phyloP scores from a whole-genome alignment of 2,113 vertebrate genomes.

The Procavia capensis region DNA sequence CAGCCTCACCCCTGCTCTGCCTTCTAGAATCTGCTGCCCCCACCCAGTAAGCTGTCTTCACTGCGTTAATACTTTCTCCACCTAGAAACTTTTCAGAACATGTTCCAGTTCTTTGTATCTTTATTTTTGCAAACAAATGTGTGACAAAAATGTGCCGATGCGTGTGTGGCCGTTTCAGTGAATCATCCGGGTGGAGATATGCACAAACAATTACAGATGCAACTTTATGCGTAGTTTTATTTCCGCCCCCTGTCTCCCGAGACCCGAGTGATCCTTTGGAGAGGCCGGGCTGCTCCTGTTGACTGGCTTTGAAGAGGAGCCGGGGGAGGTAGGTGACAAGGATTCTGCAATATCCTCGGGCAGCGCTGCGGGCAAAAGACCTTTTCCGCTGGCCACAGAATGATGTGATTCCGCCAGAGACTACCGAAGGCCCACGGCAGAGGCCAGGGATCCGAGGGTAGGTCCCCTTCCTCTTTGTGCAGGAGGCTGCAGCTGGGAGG shows the following conservation, averaged over 20 bases:
- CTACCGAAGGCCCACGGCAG: slow-evolving; percentile 61
- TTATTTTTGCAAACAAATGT: not conserved
- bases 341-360: slow-evolving; percentile 47
- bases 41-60: not conserved
- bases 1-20: too few species aligned
- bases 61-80: not conserved
- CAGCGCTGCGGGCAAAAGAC: slow-evolving; percentile 61
- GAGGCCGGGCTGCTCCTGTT: slow-evolving; percentile 3
- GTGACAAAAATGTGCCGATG: rapidly evolving
- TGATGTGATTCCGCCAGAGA: not conserved
- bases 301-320: slow-evolving; percentile 58
- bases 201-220: rapidly evolving
- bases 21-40: not conserved
- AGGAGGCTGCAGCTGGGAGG: slow-evolving; percentile 84
- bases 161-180: rapidly evolving
- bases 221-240: rapidly evolving
- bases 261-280: slow-evolving; percentile 34
- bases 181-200: rapidly evolving
- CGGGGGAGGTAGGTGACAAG: slow-evolving; percentile 40
- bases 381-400: not conserved
- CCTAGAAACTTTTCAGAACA: not conserved
- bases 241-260: rapidly evolving
- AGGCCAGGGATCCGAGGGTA: slow-evolving; percentile 81
- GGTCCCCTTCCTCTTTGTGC: slow-evolving; percentile 65
- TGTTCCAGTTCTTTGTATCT: not conserved